These are phyloP conservation scores for Kradibia gibbosae DNA, from an alignment of 1,140 invertebrate genomes.

Conservation along the genomic window DNA sequence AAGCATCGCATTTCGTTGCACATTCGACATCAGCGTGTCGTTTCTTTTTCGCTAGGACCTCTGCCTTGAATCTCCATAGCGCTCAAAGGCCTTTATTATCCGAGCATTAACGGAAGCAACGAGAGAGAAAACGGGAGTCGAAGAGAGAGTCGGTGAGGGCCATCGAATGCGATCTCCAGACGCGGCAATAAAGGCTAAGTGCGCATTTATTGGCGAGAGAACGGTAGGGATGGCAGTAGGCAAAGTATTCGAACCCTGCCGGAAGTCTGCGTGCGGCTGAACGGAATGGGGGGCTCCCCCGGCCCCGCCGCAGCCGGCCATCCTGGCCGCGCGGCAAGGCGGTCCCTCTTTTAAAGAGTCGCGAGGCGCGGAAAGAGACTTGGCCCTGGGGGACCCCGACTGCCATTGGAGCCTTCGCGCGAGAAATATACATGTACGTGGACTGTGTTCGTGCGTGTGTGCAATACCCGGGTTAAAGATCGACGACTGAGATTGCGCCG, in stretches of 20 bases:
- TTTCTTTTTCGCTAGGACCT: not conserved
- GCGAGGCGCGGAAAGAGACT: not conserved
- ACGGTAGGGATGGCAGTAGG: not conserved
- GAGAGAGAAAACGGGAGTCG: not conserved
- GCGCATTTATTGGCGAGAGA: constrained; percentile 39
- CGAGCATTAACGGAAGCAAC: not conserved
- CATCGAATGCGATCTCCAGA: constrained; percentile 17
- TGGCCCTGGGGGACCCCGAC: too few species aligned
- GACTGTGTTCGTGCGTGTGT: not conserved
- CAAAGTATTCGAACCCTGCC: constrained; percentile 1
- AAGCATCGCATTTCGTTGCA: not conserved
- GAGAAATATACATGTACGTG: too few species aligned
- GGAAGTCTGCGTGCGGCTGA: constrained; percentile 35
- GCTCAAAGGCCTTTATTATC: not conserved
- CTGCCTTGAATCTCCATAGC: not conserved
- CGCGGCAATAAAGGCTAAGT: constrained; percentile 44
- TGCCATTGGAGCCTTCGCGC: too few species aligned
- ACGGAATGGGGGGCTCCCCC: not conserved
- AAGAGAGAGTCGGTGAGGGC: not conserved
- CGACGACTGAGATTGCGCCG: not conserved
- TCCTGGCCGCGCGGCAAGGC: too few species aligned
- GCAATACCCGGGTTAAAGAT: not conserved
- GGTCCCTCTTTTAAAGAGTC: not conserved
- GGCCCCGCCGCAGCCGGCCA: not conserved
- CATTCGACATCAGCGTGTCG: not conserved